Conservation (phyloP, 2,113 vertebrate genomes). For the Ictalurus furcatus region DNA sequence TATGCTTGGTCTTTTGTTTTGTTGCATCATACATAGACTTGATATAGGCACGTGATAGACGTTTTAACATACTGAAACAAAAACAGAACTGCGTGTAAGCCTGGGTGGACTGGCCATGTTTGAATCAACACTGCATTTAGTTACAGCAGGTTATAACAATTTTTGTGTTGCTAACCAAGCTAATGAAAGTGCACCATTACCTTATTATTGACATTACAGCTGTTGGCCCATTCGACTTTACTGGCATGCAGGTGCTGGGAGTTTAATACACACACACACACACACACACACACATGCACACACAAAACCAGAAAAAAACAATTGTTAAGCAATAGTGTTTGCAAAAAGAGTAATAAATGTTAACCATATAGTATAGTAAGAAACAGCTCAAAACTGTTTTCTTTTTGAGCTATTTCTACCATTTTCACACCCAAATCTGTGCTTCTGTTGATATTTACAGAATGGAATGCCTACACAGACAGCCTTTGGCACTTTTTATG, state of each 20-base stretch:
- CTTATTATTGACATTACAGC: not conserved
- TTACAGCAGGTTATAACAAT: not conserved
- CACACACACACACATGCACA: not conserved
- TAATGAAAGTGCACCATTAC: not conserved
- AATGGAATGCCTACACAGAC: not conserved
- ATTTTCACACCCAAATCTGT: not conserved
- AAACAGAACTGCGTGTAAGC: not conserved
- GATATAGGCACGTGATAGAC: too few relatives aligned
- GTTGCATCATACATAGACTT: not conserved
- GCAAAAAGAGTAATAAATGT: not conserved
- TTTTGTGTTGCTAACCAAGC: not conserved
- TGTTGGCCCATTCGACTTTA: not conserved
- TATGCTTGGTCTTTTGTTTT: not conserved
- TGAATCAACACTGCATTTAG: not conserved
- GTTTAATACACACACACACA: not conserved
- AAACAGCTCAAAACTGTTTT: not conserved
- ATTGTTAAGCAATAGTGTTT: not conserved
- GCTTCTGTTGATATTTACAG: not conserved
- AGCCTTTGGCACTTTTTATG: not conserved
- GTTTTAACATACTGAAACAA: not conserved
- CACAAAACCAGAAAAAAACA: not conserved
- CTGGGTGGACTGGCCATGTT: not conserved
- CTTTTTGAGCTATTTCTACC: not conserved
- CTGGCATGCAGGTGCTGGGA: not conserved
- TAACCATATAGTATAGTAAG: not conserved